Evolutionary conservation across 1,140 invertebrate genomes (phyloP).

Genomic region (Rhagoletis pomonella): DNA sequence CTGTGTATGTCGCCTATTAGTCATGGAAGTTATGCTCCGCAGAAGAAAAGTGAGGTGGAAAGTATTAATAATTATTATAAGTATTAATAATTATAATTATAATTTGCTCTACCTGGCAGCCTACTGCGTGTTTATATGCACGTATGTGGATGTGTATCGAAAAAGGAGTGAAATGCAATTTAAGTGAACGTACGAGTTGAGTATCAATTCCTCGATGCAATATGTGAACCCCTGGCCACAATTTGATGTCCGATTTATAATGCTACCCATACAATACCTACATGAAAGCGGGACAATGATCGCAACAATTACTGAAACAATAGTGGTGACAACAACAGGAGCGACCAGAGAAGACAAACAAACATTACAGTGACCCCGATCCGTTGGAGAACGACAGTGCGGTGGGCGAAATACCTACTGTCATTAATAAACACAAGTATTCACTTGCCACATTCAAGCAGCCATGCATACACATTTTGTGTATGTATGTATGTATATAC

Average conservation of each 20-base stretch:
- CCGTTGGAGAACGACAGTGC: constrained; percentile 54
- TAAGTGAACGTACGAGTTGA: neutral
- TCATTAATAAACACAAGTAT: constrained; percentile 38
- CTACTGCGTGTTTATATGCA: too few relatives aligned
- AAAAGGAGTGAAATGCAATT: too few relatives aligned
- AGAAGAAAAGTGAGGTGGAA: too few relatives aligned
- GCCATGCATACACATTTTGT: neutral
- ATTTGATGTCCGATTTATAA: neutral
- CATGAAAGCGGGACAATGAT: constrained; percentile 29
- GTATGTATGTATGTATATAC: neutral
- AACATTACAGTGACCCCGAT: constrained; percentile 67
- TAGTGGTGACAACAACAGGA: constrained; percentile 54
- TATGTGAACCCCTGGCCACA: neutral
- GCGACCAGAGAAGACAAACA: constrained; percentile 58
- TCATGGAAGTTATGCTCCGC: too few relatives aligned
- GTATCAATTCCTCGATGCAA: constrained; percentile 11
- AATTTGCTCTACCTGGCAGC: too few relatives aligned
- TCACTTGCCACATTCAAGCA: neutral
- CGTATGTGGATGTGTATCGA: too few relatives aligned
- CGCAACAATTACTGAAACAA: constrained; percentile 39
- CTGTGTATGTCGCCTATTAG: too few relatives aligned
- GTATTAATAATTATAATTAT: too few relatives aligned
- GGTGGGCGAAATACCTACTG: neutral
- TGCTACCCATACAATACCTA: constrained; percentile 30
- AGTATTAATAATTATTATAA: too few relatives aligned